Evolutionary conservation across 2,888 invertebrate species (phyloP), one percentile per base, ranked within the genome.

Genomic region (Magallana nippona): DNA sequence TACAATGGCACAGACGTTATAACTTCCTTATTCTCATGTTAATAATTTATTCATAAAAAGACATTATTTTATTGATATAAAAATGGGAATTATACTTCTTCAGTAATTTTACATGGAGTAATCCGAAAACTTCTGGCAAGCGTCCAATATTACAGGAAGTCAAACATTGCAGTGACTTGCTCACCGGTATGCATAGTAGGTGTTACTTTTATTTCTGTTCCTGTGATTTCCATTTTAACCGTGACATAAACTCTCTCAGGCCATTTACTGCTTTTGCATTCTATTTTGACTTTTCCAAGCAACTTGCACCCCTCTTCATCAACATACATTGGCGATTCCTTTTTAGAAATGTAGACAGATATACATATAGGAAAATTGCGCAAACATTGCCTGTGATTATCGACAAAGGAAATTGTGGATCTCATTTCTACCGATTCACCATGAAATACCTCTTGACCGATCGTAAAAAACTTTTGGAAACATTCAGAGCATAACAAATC

Each of bases 191-290:
- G 55, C 55, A 78, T 55, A 2, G 17, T 78, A 1, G 55, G 17
- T 13, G 78, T 78, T n/a, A n/a, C n/a, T n/a, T 78, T 56, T 22
- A 78, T 55, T 78, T 78, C 78, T 11, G 78, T 78, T 55, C 78
- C 78, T 0, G 78, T 55, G n/a, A 78, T 78, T 10, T 78, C 78
- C 78, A 78, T 55, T 55, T 55, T 55, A 1, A 27, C 27, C 1
- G 10, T 55, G 55, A 55, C 13, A 17, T 78, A 2, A 19, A 78
- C 55, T 11, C 56, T 55, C 55, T 78, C 78, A 10, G 78, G 78
- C 55, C 78, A 78, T 11, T 3, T 0, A 22, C 19, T 17, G 13
- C 11, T n/a, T 2, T 78, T 55, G 13, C 56, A 55, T 2, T n/a
- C 13, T 19, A 78, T 27, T 1, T 1, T 1, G n/a, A 78, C n/a